Evolutionary conservation across 2,113 vertebrate genomes (phyloP), one percentile per base, ranked within the genome.

Genomic region (Vanacampus margaritifer): DNA sequence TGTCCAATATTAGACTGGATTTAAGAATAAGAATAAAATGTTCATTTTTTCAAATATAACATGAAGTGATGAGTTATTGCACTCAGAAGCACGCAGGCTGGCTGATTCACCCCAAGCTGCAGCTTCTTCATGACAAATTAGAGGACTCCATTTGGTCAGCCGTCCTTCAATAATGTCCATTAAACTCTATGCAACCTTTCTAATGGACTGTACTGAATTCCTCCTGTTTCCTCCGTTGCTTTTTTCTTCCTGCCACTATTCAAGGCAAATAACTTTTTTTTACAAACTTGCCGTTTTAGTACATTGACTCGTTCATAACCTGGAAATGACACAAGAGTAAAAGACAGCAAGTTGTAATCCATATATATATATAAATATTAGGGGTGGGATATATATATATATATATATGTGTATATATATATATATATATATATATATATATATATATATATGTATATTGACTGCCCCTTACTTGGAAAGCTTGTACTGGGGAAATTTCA

Each of bases 51-150:
- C 63, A 66, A 64, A 81, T 17, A 57, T 70, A 76, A 81, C 84
- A 67, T 74, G 67, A 75, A 63, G 26, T 72, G 76, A 74, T 75
- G 76, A 78, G 71, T 71, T 65, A 71, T 39, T 64, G 78, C 28
- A 32, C 79, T 43, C 77, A 66, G 59, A 70, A 66, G 73, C 32
- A 61, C 24, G 78, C 79, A 85, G 85, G 84, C 65, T 74, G 64
- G 67, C 69, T 81, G 79, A 83, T 66, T 88, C 80, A 82, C 64
- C 67, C 67, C 37, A 54, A 62, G 71, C 73, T 71, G 69, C 78
- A 51, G 69, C 64, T 71, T 79, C 43, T 78, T 80, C 79, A 64
- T 78, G 67, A 70, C 65, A 76, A 71, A 74, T 81, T 72, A 57
- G 23, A 73, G 76, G 70, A 81, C 62, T 74, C 53, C 35, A 77